phyloP scores from a whole-genome alignment of 2,797 vertebrate species.

The Ceryle rudis region DNA sequence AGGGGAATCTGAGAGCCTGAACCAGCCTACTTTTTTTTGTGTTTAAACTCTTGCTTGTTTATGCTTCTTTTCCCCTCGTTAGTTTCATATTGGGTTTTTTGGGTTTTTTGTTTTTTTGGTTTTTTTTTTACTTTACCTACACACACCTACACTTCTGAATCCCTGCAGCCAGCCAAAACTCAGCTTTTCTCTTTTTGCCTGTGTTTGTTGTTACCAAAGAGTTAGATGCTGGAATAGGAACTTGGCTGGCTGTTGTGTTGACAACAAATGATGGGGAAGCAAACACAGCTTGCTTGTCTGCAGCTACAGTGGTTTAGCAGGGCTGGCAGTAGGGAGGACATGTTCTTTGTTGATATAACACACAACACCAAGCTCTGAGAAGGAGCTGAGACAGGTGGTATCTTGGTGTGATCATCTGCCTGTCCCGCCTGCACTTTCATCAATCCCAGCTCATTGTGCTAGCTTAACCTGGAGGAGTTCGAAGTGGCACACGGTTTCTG shows the following conservation, averaged over 20 bases:
- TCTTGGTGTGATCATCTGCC: neutral
- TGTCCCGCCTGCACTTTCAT: neutral
- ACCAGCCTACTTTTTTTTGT: neutral
- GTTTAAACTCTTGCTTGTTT: neutral
- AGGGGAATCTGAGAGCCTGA: neutral
- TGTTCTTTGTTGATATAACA: constrained; percentile 54
- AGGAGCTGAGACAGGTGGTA: neutral
- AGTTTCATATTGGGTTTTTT: neutral
- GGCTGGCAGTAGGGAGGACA: constrained; percentile 32
- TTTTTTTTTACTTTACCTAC: neutral
- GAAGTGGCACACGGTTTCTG: rapidly evolving
- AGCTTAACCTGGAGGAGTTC: neutral
- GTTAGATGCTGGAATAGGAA: constrained; percentile 35
- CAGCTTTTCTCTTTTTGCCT: neutral
- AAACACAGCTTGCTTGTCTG: constrained; percentile 66
- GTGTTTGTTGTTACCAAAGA: constrained; percentile 38
- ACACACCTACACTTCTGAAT: neutral
- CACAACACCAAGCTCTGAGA: neutral
- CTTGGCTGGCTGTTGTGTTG: constrained; percentile 56
- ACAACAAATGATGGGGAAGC: constrained; percentile 51
- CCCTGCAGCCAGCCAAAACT: neutral
- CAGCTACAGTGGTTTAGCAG: constrained; percentile 40
- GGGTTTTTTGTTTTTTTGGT: no score
- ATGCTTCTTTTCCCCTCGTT: neutral
- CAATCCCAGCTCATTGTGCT: neutral